Evolutionary conservation across 1,140 invertebrate species (phyloP).

Genomic region (Caenorhabditis briggsae): DNA sequence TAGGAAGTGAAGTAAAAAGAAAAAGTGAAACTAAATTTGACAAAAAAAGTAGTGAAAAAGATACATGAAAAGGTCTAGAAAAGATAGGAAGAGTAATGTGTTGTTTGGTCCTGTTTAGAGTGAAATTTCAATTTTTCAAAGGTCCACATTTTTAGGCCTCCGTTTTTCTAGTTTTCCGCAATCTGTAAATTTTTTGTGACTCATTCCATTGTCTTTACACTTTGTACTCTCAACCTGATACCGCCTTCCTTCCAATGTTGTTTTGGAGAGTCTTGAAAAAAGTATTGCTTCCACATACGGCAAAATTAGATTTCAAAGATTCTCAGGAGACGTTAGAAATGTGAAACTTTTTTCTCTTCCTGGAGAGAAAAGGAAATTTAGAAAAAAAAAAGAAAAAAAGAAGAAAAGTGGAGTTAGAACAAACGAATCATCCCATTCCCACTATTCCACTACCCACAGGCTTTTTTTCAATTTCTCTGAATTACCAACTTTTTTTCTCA

Average conservation of each 20-base stretch:
- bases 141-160: too few species aligned
- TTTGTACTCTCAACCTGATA: constrained; percentile 27
- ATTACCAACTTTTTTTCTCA: constrained; percentile 21
- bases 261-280: constrained; percentile 25
- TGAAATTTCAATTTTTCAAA: neutral
- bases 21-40: neutral
- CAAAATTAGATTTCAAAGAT: constrained; percentile 52
- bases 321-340: constrained; percentile 52
- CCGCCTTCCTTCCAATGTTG: neutral
- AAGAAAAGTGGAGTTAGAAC: constrained; percentile 25
- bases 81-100: neutral
- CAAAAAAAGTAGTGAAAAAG: neutral
- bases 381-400: neutral
- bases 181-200: too few species aligned
- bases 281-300: neutral
- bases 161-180: too few species aligned
- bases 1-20: neutral
- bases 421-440: constrained; percentile 27
- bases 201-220: neutral
- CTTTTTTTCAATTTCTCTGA: constrained; percentile 28
- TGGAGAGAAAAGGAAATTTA: neutral
- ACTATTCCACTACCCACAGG: neutral
- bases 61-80: neutral
- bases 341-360: constrained; percentile 1
- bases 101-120: neutral